Evolutionary conservation across 2,888 invertebrate species (phyloP).

Genomic region (Drosophila barbarae): DNA sequence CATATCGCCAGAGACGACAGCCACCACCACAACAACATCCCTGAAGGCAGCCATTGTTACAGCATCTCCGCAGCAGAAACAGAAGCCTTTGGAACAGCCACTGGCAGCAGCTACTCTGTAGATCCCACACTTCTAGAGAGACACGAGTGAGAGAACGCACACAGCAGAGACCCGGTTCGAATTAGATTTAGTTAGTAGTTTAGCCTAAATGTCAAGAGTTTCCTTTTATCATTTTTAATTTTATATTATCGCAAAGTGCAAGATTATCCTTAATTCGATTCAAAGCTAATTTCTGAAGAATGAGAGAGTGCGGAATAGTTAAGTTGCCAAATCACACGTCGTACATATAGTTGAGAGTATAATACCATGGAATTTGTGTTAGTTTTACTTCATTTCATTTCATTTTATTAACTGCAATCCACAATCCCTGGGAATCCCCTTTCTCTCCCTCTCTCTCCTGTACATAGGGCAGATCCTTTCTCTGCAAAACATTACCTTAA

Average conservation of each 20-base stretch:
- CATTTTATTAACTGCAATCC: constrained; percentile 3
- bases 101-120: constrained; percentile 23
- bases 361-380: constrained; percentile 29
- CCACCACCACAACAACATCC: constrained; percentile 41
- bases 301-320: constrained; percentile 17
- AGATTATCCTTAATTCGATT: constrained; percentile 52
- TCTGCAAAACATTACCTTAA: constrained; percentile 23
- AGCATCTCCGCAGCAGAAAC: constrained; percentile 20
- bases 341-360: not conserved
- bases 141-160: constrained; percentile 52
- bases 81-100: constrained; percentile 25
- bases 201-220: constrained; percentile 48
- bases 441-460: constrained; percentile 14
- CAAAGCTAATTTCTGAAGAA: constrained; percentile 22
- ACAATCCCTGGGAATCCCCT: constrained; percentile 2
- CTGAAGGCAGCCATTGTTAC: constrained; percentile 46
- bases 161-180: constrained; percentile 54
- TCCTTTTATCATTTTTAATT: constrained; percentile 1
- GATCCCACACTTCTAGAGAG: constrained; percentile 23
- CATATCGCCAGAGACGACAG: constrained; percentile 49
- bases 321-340: constrained; percentile 32
- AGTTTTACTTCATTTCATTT: constrained; percentile 13
- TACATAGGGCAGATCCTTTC: constrained; percentile 26
- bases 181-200: constrained; percentile 60
- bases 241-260: constrained; percentile 49